These are phyloP conservation scores for Onychomys arenicola DNA, from an alignment of 2,797 vertebrate genomes.

Conservation along the genomic window DNA sequence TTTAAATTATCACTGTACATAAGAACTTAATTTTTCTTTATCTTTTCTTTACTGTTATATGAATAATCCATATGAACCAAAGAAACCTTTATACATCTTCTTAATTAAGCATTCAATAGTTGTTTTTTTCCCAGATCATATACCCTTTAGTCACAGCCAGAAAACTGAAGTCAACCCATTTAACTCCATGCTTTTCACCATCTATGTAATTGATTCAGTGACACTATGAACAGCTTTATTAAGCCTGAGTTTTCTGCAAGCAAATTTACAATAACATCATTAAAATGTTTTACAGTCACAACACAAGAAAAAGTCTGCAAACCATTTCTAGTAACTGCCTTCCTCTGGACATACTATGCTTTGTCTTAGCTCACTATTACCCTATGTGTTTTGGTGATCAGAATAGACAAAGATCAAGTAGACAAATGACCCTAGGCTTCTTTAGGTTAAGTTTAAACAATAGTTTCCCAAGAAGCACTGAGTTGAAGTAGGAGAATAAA, in stretches of 20 bases:
- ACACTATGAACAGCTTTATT: neutral
- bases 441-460: neutral
- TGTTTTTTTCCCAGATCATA: neutral
- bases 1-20: neutral
- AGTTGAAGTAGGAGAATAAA: neutral
- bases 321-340: neutral
- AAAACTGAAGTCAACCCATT: neutral
- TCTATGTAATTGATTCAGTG: neutral
- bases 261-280: neutral
- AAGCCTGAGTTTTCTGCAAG: conserved; percentile 36
- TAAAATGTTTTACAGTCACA: neutral
- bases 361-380: neutral
- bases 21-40: neutral
- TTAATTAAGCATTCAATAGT: neutral
- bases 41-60: neutral
- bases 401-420: neutral
- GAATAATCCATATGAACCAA: neutral
- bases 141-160: neutral
- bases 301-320: neutral
- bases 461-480: neutral
- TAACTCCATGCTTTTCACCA: neutral
- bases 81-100: neutral
- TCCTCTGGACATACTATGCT: neutral
- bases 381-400: neutral
- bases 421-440: neutral